A percentile compares a stretch with the other conserved stretches of the same genome.
phyloP scores from a whole-genome alignment of 2,888 invertebrate genomes.

The Geophilus truncorum region DNA sequence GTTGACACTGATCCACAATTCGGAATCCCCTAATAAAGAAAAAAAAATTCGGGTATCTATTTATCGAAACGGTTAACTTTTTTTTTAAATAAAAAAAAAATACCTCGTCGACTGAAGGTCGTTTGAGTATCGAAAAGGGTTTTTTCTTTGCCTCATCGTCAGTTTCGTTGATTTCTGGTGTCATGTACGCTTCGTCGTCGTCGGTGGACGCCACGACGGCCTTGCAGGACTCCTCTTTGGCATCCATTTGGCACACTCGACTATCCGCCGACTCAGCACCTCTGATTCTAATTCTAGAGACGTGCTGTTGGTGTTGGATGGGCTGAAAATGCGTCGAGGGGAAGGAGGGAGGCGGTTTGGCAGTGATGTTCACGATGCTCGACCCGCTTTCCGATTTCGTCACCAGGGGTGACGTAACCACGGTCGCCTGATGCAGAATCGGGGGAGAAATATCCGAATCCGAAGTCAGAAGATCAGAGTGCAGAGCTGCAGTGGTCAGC shows the following conservation, averaged over 20 bases:
- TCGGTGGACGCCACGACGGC: background rate
- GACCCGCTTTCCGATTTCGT: background rate
- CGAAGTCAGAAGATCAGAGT: background rate
- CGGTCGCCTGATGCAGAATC: no score
- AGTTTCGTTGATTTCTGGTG: background rate
- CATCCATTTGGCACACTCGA: background rate
- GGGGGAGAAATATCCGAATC: background rate
- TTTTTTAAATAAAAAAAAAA: no score
- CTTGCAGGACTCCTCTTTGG: background rate
- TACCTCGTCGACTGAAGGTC: background rate
- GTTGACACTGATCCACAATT: no score
- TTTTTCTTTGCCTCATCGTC: background rate
- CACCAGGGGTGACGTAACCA: background rate
- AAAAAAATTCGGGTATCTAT: no score
- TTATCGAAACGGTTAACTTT: no score
- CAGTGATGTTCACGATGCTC: background rate
- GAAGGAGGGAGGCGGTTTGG: background rate
- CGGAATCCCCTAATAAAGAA: no score
- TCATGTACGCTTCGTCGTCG: background rate
- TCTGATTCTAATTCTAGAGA: background rate
- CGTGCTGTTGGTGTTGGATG: background rate
- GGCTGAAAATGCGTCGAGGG: background rate
- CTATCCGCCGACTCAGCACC: background rate
- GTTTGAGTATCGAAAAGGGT: background rate
- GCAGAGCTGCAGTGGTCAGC: slow-evolving; percentile 34